These are phyloP conservation scores for Thymelicus sylvestris DNA, from an alignment of 2,888 invertebrate genomes.

Conservation along the genomic window DNA sequence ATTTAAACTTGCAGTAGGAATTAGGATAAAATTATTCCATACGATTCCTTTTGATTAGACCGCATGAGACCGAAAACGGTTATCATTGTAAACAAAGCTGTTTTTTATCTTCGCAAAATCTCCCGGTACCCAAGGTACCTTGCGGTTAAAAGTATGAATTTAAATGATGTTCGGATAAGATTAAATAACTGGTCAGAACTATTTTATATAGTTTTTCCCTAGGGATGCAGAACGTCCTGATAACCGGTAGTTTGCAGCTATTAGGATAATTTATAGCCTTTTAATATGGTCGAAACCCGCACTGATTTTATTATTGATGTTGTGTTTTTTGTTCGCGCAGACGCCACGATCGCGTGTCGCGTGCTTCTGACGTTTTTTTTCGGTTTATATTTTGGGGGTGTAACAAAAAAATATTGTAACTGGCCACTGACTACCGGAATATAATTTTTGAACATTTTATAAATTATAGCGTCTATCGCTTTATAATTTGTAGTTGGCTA, in stretches of 20 bases:
- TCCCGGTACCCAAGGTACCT: background rate
- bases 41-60: background rate
- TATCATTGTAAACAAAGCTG: background rate
- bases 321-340: slow-evolving; percentile 62
- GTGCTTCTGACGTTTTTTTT: slow-evolving; percentile 75
- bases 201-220: slow-evolving; percentile 16
- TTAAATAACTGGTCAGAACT: slow-evolving; percentile 14
- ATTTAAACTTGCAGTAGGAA: too few species aligned
- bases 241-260: slow-evolving; percentile 73
- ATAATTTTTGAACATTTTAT: slow-evolving; percentile 83
- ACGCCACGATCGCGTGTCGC: slow-evolving; percentile 79
- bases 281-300: slow-evolving; percentile 75
- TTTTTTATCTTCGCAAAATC: background rate
- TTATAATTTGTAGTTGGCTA: slow-evolving; percentile 72
- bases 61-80: background rate
- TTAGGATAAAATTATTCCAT: too few species aligned
- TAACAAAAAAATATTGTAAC: slow-evolving; percentile 77
- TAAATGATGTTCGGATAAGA: background rate
- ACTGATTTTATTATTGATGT: slow-evolving; percentile 79
- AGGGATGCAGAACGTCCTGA: slow-evolving; percentile 42
- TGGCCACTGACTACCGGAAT: slow-evolving; percentile 82
- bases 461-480: slow-evolving; percentile 78
- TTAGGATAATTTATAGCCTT: slow-evolving; percentile 83
- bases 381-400: slow-evolving; percentile 66
- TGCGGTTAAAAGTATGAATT: background rate